phyloP scores from a whole-genome alignment of 2,113 vertebrate genomes.

The Solea senegalensis region DNA sequence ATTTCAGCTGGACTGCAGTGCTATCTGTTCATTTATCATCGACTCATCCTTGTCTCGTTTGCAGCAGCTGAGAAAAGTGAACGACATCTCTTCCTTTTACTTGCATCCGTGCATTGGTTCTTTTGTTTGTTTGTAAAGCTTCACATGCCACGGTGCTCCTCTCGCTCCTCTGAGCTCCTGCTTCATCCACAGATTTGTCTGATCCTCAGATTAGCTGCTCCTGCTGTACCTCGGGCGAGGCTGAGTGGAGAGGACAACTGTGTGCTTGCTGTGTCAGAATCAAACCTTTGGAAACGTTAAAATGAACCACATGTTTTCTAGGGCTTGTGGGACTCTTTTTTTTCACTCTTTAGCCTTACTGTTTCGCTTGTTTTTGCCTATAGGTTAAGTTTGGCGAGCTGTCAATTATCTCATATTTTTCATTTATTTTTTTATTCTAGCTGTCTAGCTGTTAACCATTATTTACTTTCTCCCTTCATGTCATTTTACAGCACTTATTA shows the following conservation, averaged over 20 bases:
- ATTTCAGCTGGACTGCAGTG: background rate
- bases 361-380: no score
- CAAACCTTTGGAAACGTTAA: background rate
- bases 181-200: background rate
- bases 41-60: background rate
- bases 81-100: background rate
- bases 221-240: background rate
- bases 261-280: background rate
- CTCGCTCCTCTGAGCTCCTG: background rate
- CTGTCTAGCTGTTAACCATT: no score
- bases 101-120: background rate
- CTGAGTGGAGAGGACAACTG: background rate
- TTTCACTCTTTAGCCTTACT: no score
- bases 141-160: background rate
- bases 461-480: no score
- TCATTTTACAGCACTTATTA: no score
- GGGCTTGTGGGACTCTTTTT: no score
- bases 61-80: no score
- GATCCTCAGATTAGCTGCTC: slow-evolving; percentile 4
- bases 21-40: background rate
- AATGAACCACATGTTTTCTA: no score
- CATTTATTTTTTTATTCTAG: no score
- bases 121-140: background rate
- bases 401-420: no score
- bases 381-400: no score